These are phyloP conservation scores for Erebia ligea DNA, from an alignment of 2,888 invertebrate species.

Conservation along the genomic window DNA sequence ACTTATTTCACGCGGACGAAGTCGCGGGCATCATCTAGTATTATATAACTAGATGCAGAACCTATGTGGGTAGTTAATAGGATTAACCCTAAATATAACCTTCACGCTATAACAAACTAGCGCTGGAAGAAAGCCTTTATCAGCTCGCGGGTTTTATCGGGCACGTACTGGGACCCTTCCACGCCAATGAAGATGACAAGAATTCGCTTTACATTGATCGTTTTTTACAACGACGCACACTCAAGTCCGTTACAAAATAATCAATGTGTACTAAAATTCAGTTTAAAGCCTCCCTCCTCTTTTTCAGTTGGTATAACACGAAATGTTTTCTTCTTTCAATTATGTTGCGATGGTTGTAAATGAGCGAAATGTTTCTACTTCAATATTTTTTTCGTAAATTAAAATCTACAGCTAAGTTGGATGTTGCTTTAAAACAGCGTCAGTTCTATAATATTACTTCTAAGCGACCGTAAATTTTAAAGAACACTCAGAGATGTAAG, in stretches of 20 bases:
- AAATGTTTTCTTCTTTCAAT: conserved; percentile 36
- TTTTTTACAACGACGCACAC: background rate
- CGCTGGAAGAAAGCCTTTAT: conserved; percentile 26
- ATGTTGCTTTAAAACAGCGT: conserved; percentile 12
- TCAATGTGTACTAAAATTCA: conserved; percentile 30
- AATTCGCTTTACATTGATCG: conserved; percentile 32
- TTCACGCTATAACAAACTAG: conserved; percentile 20
- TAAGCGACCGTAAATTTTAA: too few relatives aligned
- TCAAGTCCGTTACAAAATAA: background rate
- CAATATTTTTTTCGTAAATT: conserved; percentile 28
- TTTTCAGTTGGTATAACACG: conserved; percentile 14
- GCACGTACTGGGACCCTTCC: conserved; percentile 24
- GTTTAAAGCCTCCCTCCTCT: background rate
- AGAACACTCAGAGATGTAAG: too few relatives aligned
- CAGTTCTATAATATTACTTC: background rate
- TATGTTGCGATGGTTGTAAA: conserved; percentile 36
- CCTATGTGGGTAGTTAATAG: background rate
- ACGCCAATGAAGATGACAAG: conserved; percentile 22
- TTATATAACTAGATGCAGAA: too few relatives aligned
- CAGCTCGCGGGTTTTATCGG: conserved; percentile 32
- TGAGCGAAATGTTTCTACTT: conserved; percentile 33
- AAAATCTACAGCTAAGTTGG: conserved; percentile 25
- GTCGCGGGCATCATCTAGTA: too few relatives aligned
- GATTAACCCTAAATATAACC: conserved; percentile 8
- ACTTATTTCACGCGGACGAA: too few relatives aligned